Percentiles rank a stretch among this genome's conserved stretches.
Evolutionary conservation across 2,888 invertebrate genomes (phyloP).

Genomic region (Campaea margaritaria): DNA sequence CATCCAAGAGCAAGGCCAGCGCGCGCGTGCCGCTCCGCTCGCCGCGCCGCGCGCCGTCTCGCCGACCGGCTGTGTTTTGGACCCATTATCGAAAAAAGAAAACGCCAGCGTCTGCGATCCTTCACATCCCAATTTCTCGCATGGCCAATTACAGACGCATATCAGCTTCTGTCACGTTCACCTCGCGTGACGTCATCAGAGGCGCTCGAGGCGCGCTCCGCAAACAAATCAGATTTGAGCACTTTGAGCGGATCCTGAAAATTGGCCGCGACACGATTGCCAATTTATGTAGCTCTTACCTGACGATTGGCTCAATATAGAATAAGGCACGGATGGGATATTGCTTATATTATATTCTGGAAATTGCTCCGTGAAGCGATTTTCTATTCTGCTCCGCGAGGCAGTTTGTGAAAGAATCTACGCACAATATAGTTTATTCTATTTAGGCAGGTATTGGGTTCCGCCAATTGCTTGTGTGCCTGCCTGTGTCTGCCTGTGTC

Average conservation of each 20-base stretch:
- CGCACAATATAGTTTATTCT: background rate
- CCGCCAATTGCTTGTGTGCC: too few species aligned
- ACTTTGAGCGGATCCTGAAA: conserved; percentile 42
- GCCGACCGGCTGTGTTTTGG: conserved; percentile 1
- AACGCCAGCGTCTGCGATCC: conserved; percentile 1
- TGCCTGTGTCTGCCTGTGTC: too few species aligned
- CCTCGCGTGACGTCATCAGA: conserved; percentile 28
- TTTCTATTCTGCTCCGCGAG: conserved; percentile 20
- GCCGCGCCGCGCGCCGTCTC: too few species aligned
- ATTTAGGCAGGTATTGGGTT: background rate
- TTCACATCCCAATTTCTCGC: conserved; percentile 6
- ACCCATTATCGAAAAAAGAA: conserved; percentile 15
- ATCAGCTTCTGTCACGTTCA: conserved; percentile 28
- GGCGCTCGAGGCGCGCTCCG: conserved; percentile 27
- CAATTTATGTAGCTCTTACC: conserved; percentile 42
- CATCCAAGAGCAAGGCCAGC: too few species aligned
- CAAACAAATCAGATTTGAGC: conserved; percentile 59
- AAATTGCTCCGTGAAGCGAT: conserved; percentile 34
- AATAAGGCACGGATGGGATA: conserved; percentile 37
- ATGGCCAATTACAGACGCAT: conserved; percentile 17
- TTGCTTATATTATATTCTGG: conserved; percentile 46
- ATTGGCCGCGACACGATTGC: conserved; percentile 51
- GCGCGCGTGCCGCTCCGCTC: too few species aligned
- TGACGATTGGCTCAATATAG: conserved; percentile 47
- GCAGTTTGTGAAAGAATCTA: conserved; percentile 4